phyloP scores from a whole-genome alignment of 92 coral and sea anemone genomes.

The Parazoanthus atlanticus region DNA sequence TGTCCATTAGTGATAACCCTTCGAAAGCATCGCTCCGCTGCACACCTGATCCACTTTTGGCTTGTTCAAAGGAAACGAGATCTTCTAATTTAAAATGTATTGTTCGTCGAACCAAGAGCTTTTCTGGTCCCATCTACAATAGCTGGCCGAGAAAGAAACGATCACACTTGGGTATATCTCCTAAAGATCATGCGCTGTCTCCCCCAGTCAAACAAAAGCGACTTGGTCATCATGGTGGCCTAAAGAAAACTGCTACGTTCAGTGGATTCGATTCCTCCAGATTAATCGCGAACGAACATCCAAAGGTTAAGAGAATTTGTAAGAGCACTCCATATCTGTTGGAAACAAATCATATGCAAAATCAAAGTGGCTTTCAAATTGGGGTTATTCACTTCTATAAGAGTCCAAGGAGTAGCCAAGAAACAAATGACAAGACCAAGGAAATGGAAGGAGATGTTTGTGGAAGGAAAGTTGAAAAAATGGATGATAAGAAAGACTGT shows the following conservation, averaged over 20 bases:
- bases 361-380: conserved; percentile 78
- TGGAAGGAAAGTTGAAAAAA: neutral
- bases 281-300: conserved; percentile 24
- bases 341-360: conserved; percentile 68
- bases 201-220: conserved; percentile 87
- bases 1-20: conserved; percentile 37
- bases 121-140: conserved; percentile 69
- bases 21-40: neutral
- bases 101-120: conserved; percentile 54
- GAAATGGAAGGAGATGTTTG: neutral
- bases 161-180: conserved; percentile 12
- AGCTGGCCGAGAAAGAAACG: conserved; percentile 85
- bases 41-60: neutral
- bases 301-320: neutral
- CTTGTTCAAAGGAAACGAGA: neutral
- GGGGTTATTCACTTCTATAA: conserved; percentile 92
- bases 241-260: conserved; percentile 83
- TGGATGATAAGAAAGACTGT: conserved; percentile 11
- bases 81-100: neutral
- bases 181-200: conserved; percentile 48
- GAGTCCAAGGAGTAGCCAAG: conserved; percentile 63
- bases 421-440: conserved; percentile 3
- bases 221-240: conserved; percentile 22
- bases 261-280: conserved; percentile 81
- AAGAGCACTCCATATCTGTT: conserved; percentile 69